These are phyloP conservation scores for Equus quagga DNA, from an alignment of 2,113 vertebrate genomes.

Conservation along the genomic window DNA sequence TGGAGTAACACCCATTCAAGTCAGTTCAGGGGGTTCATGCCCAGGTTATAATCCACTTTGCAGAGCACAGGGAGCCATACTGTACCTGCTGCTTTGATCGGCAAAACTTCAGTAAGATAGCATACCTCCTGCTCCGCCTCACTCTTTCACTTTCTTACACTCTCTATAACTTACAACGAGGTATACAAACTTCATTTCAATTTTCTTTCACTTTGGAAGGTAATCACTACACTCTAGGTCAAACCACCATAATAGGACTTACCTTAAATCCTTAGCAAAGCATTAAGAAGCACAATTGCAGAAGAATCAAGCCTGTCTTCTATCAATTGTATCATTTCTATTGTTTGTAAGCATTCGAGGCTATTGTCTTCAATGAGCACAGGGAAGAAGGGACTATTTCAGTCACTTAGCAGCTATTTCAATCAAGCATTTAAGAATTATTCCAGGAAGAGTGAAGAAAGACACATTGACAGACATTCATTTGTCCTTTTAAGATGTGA, in stretches of 20 bases:
- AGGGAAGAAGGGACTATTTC: not conserved
- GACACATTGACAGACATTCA: not conserved
- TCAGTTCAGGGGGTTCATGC: not conserved
- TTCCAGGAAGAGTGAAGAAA: slow-evolving; percentile 10
- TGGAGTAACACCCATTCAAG: not conserved
- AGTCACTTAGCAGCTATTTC: not conserved
- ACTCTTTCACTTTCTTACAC: not conserved
- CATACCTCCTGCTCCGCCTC: too few relatives aligned
- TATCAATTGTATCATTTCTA: not conserved
- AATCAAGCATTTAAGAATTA: slow-evolving; percentile 44
- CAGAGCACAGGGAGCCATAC: not conserved
- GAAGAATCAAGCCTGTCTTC: not conserved
- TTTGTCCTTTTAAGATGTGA: not conserved
- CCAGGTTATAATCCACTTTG: not conserved
- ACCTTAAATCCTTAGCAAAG: not conserved
- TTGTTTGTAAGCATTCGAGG: not conserved
- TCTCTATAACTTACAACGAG: not conserved
- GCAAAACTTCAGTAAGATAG: not conserved
- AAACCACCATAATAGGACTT: not conserved
- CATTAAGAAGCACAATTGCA: not conserved
- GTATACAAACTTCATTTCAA: not conserved
- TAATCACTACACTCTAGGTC: not conserved
- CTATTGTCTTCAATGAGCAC: not conserved
- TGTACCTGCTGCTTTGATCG: not conserved
- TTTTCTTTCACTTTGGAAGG: not conserved